Base-by-base conservation (phyloP, 2,888 invertebrate species). In the Hydrotaea diabolus region DNA sequence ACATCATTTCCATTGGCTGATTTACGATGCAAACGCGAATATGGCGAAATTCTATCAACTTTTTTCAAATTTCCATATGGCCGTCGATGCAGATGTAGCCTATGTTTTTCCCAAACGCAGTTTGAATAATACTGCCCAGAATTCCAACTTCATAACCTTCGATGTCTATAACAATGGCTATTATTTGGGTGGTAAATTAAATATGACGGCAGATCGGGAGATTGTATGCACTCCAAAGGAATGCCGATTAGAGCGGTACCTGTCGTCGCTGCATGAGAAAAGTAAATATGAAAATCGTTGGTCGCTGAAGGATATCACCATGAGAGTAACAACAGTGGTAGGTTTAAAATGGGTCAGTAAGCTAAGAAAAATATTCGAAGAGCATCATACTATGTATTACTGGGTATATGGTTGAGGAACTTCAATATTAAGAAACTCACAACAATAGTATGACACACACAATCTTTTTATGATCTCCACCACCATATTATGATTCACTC, bases 91-190 rank as follows among this genome's bases (percentile, higher is more conserved):
- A 0, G 89, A 92, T 81, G 86, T 92, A 9, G 90, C 88, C 7
- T 91, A 89, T 74, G 86, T 77, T 0, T 11, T 64, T 36, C 36
- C 64, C 1, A 57, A 72, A 4, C 8, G 11, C 7, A 17, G 21
- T 0, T 11, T 72, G 0, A 19, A 77, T 2, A 78, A 53, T 43
- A 17, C 66, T 8, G 19, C 31, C 3, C 7, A 62, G 0, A 72
- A 82, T 15, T 46, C 77, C 0, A 64, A 78, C 0, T 90, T 86
- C 62, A 64, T 87, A 0, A 79, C 89, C 1, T 91, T 90, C 62
- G 93, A 93, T 87, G 89, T 92, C 9, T 92, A 91, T 77, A 92
- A 89, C 79, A 91, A 92, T 86, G 93, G 93, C 0, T 89, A 88
- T 3, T 86, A 85, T 13, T 88, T 90, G 69, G 92, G 92, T 8